Conservation (phyloP, 2,797 vertebrate species). For the Tokudaia muenninki region DNA sequence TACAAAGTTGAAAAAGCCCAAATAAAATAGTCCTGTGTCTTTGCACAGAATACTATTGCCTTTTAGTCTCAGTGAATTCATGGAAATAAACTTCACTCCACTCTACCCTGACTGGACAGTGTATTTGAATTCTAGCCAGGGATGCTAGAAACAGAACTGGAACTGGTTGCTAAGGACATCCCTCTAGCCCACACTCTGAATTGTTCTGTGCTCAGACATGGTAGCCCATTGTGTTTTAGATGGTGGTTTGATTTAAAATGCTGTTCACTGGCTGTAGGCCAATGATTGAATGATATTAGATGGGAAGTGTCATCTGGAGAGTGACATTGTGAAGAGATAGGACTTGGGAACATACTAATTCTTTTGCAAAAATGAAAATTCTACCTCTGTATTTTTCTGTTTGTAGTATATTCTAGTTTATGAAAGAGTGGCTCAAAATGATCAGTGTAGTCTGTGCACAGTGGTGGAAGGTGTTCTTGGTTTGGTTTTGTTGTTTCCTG, state of each 20-base stretch:
- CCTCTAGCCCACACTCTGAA: slow-evolving; percentile 43
- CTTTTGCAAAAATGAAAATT: slow-evolving; percentile 64
- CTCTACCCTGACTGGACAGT: background rate
- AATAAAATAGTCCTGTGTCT: background rate
- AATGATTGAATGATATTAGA: slow-evolving; percentile 43
- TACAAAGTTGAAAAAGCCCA: background rate
- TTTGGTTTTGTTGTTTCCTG: background rate
- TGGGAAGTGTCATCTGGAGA: slow-evolving; percentile 59
- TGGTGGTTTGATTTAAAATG: slow-evolving; percentile 52
- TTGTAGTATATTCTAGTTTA: background rate
- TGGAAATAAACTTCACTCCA: background rate
- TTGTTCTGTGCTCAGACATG: background rate
- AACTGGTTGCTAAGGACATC: background rate
- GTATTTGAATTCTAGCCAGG: background rate
- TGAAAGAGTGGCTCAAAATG: background rate
- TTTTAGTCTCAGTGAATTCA: background rate
- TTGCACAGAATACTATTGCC: slow-evolving; percentile 7
- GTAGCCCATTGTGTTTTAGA: slow-evolving; percentile 26
- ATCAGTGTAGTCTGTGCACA: background rate
- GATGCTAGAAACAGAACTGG: background rate
- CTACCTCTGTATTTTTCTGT: background rate
- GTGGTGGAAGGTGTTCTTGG: background rate
- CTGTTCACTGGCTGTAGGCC: slow-evolving; percentile 58
- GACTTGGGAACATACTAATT: slow-evolving; percentile 21
- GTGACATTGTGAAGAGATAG: background rate